phyloP scores from a whole-genome alignment of 37 sponge, comb jelly and placozoan species.

The Ephydatia muelleri region DNA sequence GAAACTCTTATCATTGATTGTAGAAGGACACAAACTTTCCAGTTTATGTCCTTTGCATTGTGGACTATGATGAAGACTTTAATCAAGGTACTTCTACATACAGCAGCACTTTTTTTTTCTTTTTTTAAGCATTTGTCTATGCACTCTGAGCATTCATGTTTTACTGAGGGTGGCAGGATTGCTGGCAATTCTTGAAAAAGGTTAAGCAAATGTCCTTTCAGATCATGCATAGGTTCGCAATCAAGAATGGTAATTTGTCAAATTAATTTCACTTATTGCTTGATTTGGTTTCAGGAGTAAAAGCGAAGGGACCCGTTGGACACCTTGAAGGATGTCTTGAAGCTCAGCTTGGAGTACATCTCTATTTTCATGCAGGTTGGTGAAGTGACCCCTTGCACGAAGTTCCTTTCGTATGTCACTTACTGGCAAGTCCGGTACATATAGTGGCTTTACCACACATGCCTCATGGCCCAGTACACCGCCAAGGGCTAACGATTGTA shows the following conservation, averaged over 20 bases:
- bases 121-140: constrained; percentile 1
- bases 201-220: constrained; percentile 29
- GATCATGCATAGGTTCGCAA: constrained; percentile 30
- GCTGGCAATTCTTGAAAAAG: constrained; percentile 4
- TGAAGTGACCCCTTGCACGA: neutral
- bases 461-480: constrained; percentile 9
- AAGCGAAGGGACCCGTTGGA: constrained; percentile 39
- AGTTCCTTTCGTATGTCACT: constrained; percentile 11
- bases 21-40: neutral
- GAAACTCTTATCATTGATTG: constrained; percentile 11
- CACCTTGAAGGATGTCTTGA: constrained; percentile 13
- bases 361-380: constrained; percentile 7
- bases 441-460: constrained; percentile 11
- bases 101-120: neutral
- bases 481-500: constrained; percentile 17
- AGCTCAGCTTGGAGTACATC: neutral
- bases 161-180: neutral
- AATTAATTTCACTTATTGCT: neutral
- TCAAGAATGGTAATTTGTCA: constrained; percentile 13
- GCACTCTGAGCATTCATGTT: constrained; percentile 3
- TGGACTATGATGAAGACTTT: constrained; percentile 11
- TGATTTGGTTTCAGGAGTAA: constrained; percentile 18
- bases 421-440: neutral
- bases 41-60: neutral
- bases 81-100: constrained; percentile 9